phyloP scores from a whole-genome alignment of 2,113 vertebrate genomes.

The Eubucco bourcierii region DNA sequence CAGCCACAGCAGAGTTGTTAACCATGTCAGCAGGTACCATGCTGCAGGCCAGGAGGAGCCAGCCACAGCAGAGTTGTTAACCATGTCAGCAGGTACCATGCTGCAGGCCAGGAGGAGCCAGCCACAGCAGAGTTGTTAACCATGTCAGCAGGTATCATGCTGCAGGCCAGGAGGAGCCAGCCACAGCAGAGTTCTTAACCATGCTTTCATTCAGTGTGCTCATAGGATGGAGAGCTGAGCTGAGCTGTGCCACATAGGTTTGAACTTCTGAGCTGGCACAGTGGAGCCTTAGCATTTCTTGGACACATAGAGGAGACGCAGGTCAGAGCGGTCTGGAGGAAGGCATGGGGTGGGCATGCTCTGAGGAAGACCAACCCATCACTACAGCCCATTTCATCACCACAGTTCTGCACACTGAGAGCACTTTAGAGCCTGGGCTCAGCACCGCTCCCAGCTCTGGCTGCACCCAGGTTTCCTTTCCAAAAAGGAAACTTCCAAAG shows the following conservation, averaged over 20 bases:
- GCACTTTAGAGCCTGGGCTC: background rate
- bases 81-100: background rate
- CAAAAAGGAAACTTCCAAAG: background rate
- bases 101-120: background rate
- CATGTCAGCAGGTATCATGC: background rate
- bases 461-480: background rate
- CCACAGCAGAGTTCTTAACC: background rate
- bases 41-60: background rate
- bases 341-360: fast-evolving
- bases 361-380: background rate
- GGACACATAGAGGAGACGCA: fast-evolving
- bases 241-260: fast-evolving
- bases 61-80: too few relatives aligned
- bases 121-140: background rate
- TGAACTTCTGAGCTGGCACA: fast-evolving
- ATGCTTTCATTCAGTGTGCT: background rate
- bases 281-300: fast-evolving
- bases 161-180: background rate
- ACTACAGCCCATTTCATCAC: background rate
- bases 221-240: fast-evolving
- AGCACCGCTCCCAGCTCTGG: fast-evolving
- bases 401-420: fast-evolving
- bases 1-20: too few relatives aligned
- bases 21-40: too few relatives aligned
- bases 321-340: fast-evolving